Evolutionary conservation across 2,888 invertebrate species (phyloP), one percentile per base, ranked within the genome.

Genomic region (Alloplasta piceator): DNA sequence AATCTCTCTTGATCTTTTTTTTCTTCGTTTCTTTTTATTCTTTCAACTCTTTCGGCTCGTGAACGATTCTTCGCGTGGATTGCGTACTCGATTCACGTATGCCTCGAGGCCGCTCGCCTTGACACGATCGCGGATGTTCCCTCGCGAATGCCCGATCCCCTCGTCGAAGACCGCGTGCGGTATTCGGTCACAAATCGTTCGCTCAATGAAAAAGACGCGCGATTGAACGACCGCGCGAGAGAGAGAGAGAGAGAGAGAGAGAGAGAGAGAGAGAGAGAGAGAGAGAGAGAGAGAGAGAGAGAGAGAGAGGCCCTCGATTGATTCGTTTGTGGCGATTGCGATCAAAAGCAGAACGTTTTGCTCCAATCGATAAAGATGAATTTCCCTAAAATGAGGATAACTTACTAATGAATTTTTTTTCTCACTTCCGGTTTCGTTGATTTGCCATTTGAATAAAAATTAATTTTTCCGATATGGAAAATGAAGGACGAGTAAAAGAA

Each of bases 91-190:
- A 72, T 72, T 63, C 72, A 72, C 72, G 72, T 72, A 63, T 72
- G 39, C 71, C 63, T 60, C 72, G 72, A 72, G 74, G 74, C 74
- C 74, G 74, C 56, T 67, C 66, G 67, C 74, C 66, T 75, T 67
- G 66, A 75, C 74, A 75, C 66, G 74, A 67, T 58, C 74, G 66
- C 66, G 74, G 64, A 75, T 67, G 74, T 66, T 74, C 64, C 64
- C 74, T 41, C 74, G 74, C 66, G 66, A 64, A 74, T 71, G 61
- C 50, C 26, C 14, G 48, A 48, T 41, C 60, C 39, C 38, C 43
- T 12, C 16, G 39, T 26, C 26, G 26, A 10, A 1, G 48, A 5
- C n/a, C 48, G 48, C 48, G 48, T 26, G 26, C 26, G 48, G 10
- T 48, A 48, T 48, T 48, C 48, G 48, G 48, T 48, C 48, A 12